Base-by-base conservation (phyloP, 2,888 invertebrate genomes). In the Platycheirus albimanus region DNA sequence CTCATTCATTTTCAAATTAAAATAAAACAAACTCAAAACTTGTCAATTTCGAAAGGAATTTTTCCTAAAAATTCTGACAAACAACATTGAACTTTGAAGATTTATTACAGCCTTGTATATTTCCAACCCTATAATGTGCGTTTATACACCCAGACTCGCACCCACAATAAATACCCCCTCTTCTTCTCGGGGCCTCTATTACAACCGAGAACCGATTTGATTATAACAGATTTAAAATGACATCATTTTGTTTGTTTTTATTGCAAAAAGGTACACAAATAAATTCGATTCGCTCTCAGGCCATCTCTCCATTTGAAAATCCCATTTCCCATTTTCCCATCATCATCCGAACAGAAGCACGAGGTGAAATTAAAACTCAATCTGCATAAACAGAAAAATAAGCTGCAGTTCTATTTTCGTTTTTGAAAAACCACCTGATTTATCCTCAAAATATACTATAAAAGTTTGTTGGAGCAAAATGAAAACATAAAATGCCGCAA, bases 381-480 rank as follows among this genome's bases (percentile, higher is more conserved):
- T 67, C 63, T 72, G 77, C 78, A 77, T 54, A 51, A 56, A 72
- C 54, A 67, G 51, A 83, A 72, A 67, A 67, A 30, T 28, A 15
- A 83, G 19, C 47, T 72, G 70, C 76, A 75, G 7, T 61, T 83
- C 78, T 78, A 78, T 72, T 83, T 83, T 20, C 24, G n/a, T n/a
- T 51, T 43, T 38, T 11, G 6, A 49, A 72, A 72, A 83, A 83
- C 83, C 83, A 83, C 83, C 83, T 83, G 83, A 83, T 78, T 72
- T 71, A 28, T 51, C 49, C 58, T 43, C 61, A 66, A 58, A 33
- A 84, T n/a, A 67, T 47, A 69, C 66, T 58, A 70, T 52, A 63
- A 69, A 45, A 64, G 38, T 85, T 85, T n/a, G 38, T 58, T 45
- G 30, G 85, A 88, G 67, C 85, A 86, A 54, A 41, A 54, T 33